phyloP scores from a whole-genome alignment of 2,113 vertebrate genomes.

The Alosa alosa region DNA sequence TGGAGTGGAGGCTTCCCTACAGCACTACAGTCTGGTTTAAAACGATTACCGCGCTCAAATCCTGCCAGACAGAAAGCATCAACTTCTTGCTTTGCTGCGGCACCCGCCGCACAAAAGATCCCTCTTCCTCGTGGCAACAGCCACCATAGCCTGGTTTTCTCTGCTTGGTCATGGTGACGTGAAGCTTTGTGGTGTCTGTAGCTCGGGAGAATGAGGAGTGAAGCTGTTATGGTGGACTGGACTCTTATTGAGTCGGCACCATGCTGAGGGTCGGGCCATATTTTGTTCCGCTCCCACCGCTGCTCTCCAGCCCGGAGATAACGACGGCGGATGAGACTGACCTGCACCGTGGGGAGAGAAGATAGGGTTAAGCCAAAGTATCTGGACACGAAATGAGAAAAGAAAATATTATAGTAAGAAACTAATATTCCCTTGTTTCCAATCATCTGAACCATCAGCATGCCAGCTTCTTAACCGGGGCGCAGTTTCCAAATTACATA shows the following conservation, averaged over 20 bases:
- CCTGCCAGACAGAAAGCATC: background rate
- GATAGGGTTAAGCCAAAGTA: background rate
- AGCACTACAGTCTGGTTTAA: conserved; percentile 13
- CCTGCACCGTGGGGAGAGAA: background rate
- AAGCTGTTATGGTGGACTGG: background rate
- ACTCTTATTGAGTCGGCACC: background rate
- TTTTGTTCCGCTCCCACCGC: background rate
- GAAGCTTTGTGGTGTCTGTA: background rate
- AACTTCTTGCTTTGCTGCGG: background rate
- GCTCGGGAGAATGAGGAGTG: background rate
- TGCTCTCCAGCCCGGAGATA: background rate
- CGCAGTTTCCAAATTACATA: conserved; percentile 1
- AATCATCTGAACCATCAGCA: background rate
- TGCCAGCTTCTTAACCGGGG: background rate
- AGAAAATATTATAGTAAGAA: background rate
- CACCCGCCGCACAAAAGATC: background rate
- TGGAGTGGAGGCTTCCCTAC: background rate
- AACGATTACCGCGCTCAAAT: conserved; percentile 15
- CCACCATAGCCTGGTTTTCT: background rate
- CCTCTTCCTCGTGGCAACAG: background rate
- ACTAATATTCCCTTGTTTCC: background rate
- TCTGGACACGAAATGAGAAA: background rate
- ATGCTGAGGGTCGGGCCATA: background rate
- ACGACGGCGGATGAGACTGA: background rate
- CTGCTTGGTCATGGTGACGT: background rate